Evolutionary conservation across 2,888 invertebrate genomes (phyloP).

Genomic region (Amiota minor): DNA sequence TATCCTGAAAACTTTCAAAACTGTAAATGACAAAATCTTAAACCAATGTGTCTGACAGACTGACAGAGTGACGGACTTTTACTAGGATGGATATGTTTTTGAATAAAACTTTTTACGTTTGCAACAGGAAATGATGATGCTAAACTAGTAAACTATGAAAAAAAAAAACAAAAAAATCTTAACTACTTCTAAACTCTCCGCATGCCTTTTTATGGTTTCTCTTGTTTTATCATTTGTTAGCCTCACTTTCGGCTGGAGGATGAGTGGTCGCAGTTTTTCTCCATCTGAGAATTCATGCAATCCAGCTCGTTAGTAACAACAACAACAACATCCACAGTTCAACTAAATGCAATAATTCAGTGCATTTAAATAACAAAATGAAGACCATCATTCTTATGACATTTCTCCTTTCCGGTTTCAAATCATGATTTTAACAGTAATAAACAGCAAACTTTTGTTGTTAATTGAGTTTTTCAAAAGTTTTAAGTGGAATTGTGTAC

Average conservation of each 20-base stretch:
- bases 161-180: not conserved
- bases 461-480: slow-evolving; percentile 66
- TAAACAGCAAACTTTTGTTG: slow-evolving; percentile 60
- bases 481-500: slow-evolving; percentile 47
- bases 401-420: not conserved
- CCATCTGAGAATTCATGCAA: too few species aligned
- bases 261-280: too few species aligned
- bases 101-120: not conserved
- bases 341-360: slow-evolving; percentile 60
- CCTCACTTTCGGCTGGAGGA: not conserved
- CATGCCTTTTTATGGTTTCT: not conserved
- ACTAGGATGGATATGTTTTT: too few species aligned
- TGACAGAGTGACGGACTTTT: slow-evolving; percentile 2
- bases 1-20: slow-evolving; percentile 65
- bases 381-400: not conserved
- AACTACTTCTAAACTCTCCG: not conserved
- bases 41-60: slow-evolving; percentile 43
- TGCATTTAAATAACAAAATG: slow-evolving; percentile 49
- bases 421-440: slow-evolving; percentile 25
- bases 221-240: not conserved
- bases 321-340: not conserved
- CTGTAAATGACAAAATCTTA: slow-evolving; percentile 72
- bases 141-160: not conserved
- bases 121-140: slow-evolving; percentile 2
- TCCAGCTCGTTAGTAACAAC: too few species aligned